phyloP scores from a whole-genome alignment of 2,888 invertebrate species.

The Proisotoma minuta region DNA sequence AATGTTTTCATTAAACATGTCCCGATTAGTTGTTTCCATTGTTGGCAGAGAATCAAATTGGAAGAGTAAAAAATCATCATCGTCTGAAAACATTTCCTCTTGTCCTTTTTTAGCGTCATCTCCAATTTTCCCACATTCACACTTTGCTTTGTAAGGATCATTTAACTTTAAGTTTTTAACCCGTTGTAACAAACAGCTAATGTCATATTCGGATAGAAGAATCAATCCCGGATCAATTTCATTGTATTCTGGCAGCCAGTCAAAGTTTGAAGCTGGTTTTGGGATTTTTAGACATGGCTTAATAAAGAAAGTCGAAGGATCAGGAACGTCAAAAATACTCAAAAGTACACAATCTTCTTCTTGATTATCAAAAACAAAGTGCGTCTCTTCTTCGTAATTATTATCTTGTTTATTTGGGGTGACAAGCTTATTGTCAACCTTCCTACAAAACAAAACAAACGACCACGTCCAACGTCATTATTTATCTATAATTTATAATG shows the following conservation, averaged over 20 bases:
- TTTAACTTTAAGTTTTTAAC: background rate
- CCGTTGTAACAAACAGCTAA: background rate
- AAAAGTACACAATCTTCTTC: background rate
- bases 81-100: no score
- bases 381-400: no score
- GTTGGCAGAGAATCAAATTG: no score
- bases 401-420: no score
- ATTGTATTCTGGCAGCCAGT: background rate
- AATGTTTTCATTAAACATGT: no score
- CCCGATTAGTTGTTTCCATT: no score
- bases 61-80: no score
- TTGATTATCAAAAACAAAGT: conserved; percentile 9
- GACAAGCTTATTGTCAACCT: no score
- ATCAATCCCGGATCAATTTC: background rate
- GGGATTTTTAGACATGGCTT: conserved; percentile 5
- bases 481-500: no score
- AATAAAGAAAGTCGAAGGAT: background rate
- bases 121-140: conserved; percentile 9
- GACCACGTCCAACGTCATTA: no score
- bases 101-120: no score
- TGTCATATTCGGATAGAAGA: background rate
- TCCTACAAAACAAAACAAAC: no score
- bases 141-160: background rate
- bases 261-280: background rate
- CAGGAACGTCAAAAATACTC: conserved; percentile 7